These are phyloP conservation scores for Phenganax stokvisi DNA, from an alignment of 92 coral and sea anemone genomes.

Conservation along the genomic window DNA sequence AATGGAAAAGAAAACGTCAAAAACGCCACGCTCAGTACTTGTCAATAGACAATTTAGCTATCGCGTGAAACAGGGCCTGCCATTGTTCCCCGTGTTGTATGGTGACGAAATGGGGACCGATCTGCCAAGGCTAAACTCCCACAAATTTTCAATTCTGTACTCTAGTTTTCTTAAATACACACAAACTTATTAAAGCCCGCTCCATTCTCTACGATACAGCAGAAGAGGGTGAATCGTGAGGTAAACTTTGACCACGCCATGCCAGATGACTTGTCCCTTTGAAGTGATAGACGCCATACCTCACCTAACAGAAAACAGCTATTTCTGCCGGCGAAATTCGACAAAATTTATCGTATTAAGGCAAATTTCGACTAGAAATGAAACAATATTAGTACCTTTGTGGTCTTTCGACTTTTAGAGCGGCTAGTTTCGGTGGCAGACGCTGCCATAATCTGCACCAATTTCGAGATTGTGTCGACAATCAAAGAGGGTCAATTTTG, in stretches of 20 bases:
- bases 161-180: not conserved
- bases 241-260: not conserved
- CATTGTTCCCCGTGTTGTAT: slow-evolving; percentile 26
- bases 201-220: slow-evolving; percentile 27
- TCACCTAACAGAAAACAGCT: not conserved
- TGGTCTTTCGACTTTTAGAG: slow-evolving; percentile 22
- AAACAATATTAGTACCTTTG: slow-evolving; percentile 19
- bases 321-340: slow-evolving; percentile 22
- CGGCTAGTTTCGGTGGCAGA: slow-evolving; percentile 30
- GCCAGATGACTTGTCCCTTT: slow-evolving; percentile 25
- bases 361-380: not conserved
- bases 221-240: not conserved
- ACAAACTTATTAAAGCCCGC: not conserved
- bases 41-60: slow-evolving; percentile 1
- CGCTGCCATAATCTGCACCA: slow-evolving; percentile 27
- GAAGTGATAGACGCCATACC: slow-evolving; percentile 23
- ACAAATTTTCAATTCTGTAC: not conserved
- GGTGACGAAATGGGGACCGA: slow-evolving; percentile 20
- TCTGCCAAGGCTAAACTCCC: slow-evolving; percentile 29
- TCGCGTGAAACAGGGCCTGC: slow-evolving; percentile 20
- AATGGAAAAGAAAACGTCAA: not conserved
- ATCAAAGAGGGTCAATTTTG: slow-evolving; percentile 12
- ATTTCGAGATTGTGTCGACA: not conserved
- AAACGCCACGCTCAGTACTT: not conserved
- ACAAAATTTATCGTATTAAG: not conserved